These are phyloP conservation scores for Hirtodrosophila histrioides DNA, from an alignment of 2,888 invertebrate species.

Conservation along the genomic window DNA sequence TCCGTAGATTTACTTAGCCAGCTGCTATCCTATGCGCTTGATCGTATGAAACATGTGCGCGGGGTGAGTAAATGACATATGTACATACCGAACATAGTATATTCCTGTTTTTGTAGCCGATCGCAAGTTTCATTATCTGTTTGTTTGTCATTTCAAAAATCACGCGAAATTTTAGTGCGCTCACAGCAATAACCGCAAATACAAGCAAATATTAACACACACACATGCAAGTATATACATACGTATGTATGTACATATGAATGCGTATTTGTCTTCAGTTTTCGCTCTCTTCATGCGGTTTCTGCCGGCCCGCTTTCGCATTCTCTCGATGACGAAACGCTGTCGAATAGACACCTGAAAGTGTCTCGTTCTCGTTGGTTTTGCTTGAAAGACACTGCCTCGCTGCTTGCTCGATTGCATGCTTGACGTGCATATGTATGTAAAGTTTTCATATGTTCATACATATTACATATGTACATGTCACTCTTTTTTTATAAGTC, in stretches of 20 bases:
- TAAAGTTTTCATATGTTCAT: too few relatives aligned
- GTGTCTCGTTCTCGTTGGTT: slow-evolving; percentile 48
- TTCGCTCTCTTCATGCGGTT: slow-evolving; percentile 20
- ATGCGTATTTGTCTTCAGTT: slow-evolving; percentile 14
- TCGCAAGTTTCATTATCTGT: slow-evolving; percentile 58
- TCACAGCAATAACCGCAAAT: slow-evolving; percentile 20
- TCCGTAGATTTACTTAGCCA: slow-evolving; percentile 88
- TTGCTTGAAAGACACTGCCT: slow-evolving; percentile 19
- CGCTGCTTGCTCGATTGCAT: neutral
- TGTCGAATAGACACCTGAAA: slow-evolving; percentile 41
- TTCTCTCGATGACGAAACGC: slow-evolving; percentile 15
- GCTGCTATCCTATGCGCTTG: slow-evolving; percentile 91
- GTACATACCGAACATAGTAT: slow-evolving; percentile 1
- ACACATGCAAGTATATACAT: slow-evolving; percentile 2
- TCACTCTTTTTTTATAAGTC: too few relatives aligned
- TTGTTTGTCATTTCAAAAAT: slow-evolving; percentile 36
- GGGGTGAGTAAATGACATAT: slow-evolving; percentile 87
- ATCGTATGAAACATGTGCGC: slow-evolving; percentile 91
- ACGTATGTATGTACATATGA: neutral
- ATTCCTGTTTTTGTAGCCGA: slow-evolving; percentile 26
- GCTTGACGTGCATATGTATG: slow-evolving; percentile 1
- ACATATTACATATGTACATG: slow-evolving; percentile 5
- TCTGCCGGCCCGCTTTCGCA: slow-evolving; percentile 14
- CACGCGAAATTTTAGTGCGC: slow-evolving; percentile 50
- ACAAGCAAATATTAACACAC: slow-evolving; percentile 3